A percentile compares a stretch with the other conserved stretches of the same genome.
Conservation (phyloP, 2,797 vertebrate genomes). For the Labeo calbasu region DNA sequence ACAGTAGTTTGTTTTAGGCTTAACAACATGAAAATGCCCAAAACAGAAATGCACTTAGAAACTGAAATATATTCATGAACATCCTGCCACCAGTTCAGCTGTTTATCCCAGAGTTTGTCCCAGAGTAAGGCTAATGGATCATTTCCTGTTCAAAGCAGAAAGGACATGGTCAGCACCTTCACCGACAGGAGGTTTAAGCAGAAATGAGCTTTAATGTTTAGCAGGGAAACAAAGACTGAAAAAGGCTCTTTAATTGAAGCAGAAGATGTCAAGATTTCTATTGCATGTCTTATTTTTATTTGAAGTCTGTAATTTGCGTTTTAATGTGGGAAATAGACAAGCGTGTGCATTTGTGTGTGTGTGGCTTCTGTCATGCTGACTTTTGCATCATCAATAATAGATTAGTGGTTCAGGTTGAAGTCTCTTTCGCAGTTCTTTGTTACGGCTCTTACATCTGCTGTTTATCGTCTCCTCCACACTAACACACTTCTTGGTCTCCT, state of each 20-base stretch:
- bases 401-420: constrained; percentile 47
- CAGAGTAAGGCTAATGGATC: constrained; percentile 16
- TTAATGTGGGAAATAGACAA: not conserved
- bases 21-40: not conserved
- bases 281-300: not conserved
- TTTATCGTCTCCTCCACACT: constrained; percentile 24
- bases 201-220: not conserved
- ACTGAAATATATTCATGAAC: not conserved
- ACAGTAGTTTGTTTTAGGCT: not conserved
- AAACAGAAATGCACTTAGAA: not conserved
- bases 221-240: constrained; percentile 20
- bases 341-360: not conserved
- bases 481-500: not conserved
- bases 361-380: constrained; percentile 37
- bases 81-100: not conserved
- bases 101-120: constrained; percentile 29
- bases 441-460: constrained; percentile 4
- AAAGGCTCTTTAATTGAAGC: not conserved
- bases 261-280: not conserved
- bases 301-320: not conserved
- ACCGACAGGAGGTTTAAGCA: not conserved
- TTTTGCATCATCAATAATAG: constrained; percentile 50
- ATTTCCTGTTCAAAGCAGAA: constrained; percentile 48
- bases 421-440: constrained; percentile 19
- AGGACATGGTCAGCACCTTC: constrained; percentile 18